Base-by-base conservation (phyloP, 1,140 invertebrate genomes). In the Nasonia longicornis region DNA sequence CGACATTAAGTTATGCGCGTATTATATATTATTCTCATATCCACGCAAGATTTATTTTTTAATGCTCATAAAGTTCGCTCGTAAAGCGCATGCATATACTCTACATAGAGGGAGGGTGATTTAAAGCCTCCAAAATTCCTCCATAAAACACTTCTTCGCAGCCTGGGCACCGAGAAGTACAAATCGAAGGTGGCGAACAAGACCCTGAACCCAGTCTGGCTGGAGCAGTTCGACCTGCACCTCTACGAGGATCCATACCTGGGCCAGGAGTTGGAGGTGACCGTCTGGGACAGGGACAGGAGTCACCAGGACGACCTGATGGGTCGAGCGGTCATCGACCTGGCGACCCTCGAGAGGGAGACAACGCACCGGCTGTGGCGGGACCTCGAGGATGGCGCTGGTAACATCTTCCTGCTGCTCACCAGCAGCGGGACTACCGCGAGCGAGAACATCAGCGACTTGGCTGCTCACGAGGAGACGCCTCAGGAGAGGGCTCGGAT, bases 141-240 rank as follows among this genome's bases (percentile, higher is more conserved):
- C n/a, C n/a, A 26, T 42, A 42, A 42, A 42, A 42, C 6, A 42
- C 38, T 42, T 42, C 38, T 42, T 42, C 38, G 20, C 66, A 82
- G 81, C n/a, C 93, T 99, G 87, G 98, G 97, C 82, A 97, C 96
- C 87, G 98, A 99, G 92, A 99, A 99, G 91, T 99, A 98, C 92
- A 99, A 99, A 92, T 98, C 97, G 88, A 98, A 99, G 91, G 96
- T 97, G 80, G 92, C 95, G 38, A 95, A 95, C 91, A 95, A 96
- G 87, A 95, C 95, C 0, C 89, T 96, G 52, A 95, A 94, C 89
- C 96, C 97, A 16, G 93, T 95, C 83, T 99, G 98, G 98, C 87
- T 98, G 87, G 98, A 99, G 87, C 98, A 99, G 90, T 99, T 99
- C 89, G 98, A 99, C 89, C 92, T 99, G 11, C 97, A 99, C 88